Conservation (phyloP, 1,140 invertebrate species). For the Metaphire vulgaris region DNA sequence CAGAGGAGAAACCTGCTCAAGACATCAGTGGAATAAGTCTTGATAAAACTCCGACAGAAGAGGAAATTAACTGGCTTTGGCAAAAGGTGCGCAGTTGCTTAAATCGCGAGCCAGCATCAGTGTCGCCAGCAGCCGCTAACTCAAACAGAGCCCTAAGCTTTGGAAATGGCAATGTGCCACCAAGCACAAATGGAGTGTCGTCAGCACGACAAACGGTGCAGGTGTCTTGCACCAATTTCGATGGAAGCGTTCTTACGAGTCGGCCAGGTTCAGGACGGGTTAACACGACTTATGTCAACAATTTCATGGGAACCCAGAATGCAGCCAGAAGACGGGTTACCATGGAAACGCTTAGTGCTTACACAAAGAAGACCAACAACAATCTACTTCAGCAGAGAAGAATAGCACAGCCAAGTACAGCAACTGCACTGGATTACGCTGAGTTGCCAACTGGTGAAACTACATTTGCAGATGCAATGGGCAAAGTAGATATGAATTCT, state of each 20-base stretch:
- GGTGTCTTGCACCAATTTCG: neutral
- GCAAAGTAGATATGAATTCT: too few relatives aligned
- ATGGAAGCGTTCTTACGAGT: neutral
- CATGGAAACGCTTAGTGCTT: neutral
- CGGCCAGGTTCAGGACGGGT: too few relatives aligned
- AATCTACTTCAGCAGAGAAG: neutral
- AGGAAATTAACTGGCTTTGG: slow-evolving; percentile 50
- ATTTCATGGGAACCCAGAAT: neutral
- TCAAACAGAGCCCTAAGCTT: too few relatives aligned
- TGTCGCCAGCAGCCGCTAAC: neutral
- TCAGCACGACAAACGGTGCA: neutral
- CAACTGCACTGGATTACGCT: too few relatives aligned
- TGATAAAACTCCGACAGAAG: slow-evolving; percentile 48
- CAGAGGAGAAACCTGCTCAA: neutral
- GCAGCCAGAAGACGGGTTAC: neutral
- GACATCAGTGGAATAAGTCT: slow-evolving; percentile 18
- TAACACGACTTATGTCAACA: neutral
- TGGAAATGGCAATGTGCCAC: too few relatives aligned
- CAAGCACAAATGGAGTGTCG: neutral
- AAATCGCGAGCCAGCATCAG: neutral
- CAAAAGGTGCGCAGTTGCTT: slow-evolving; percentile 46
- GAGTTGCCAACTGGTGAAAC: too few relatives aligned
- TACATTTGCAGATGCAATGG: too few relatives aligned
- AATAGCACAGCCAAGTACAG: too few relatives aligned
- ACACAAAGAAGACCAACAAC: neutral